Conservation (phyloP, 2,888 invertebrate species). For the Pollenia angustigena region DNA sequence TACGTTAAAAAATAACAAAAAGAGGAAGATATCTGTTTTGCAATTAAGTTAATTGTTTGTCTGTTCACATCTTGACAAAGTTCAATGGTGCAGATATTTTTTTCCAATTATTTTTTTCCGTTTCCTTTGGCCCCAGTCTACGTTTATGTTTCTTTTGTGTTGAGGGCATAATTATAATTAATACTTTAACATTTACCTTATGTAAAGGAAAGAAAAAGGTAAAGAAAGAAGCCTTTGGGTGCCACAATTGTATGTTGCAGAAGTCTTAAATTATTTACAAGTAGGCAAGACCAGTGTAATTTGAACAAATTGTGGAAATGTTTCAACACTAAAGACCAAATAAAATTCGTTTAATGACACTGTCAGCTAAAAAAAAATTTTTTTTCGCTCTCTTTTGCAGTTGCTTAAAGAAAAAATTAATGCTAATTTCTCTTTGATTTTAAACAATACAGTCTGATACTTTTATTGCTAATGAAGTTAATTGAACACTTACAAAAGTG, state of each 20-base stretch:
- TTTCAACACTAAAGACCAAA: background rate
- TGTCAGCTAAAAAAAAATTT: background rate
- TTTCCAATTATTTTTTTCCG: background rate
- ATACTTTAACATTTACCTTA: background rate
- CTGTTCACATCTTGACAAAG: background rate
- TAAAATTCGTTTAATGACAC: background rate
- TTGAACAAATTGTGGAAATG: slow-evolving; percentile 2
- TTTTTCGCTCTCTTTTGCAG: background rate
- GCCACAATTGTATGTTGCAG: no score
- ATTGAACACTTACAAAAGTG: slow-evolving; percentile 15
- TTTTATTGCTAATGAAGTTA: background rate
- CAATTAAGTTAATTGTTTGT: slow-evolving; percentile 19
- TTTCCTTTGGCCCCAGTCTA: background rate
- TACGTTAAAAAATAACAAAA: background rate
- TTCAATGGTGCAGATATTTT: slow-evolving; percentile 4
- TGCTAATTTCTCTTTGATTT: no score
- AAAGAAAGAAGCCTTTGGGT: no score
- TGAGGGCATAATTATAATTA: slow-evolving; percentile 5
- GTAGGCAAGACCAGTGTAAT: background rate
- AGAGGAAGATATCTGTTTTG: background rate
- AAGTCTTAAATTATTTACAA: no score
- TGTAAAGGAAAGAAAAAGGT: background rate
- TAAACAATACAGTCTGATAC: background rate
- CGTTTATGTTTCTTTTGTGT: background rate
- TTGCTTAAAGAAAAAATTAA: no score